Evolutionary conservation across 1,140 invertebrate species (phyloP).

Genomic region (Magallana angulata): DNA sequence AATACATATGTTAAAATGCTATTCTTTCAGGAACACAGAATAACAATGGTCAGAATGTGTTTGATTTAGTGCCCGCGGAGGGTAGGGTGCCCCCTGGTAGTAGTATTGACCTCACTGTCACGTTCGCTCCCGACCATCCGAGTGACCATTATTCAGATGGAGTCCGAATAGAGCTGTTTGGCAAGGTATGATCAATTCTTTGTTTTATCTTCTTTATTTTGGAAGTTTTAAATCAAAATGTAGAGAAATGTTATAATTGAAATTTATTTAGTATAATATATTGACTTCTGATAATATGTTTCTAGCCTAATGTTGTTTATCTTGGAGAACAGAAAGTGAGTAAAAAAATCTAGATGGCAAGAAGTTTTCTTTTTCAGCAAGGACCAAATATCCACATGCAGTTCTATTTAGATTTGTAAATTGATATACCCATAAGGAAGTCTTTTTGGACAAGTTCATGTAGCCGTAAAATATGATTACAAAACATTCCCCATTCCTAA

Average conservation of each 20-base stretch:
- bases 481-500: no score
- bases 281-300: background rate
- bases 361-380: background rate
- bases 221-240: no score
- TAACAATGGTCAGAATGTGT: slow-evolving; percentile 77
- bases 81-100: slow-evolving; percentile 76
- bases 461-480: no score
- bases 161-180: slow-evolving; percentile 76
- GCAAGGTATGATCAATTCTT: slow-evolving; percentile 62
- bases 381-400: background rate
- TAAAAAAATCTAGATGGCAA: background rate
- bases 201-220: no score
- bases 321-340: slow-evolving; percentile 6
- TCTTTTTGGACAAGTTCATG: no score
- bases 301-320: slow-evolving; percentile 30
- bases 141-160: slow-evolving; percentile 78
- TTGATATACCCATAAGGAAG: no score
- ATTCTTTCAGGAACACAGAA: slow-evolving; percentile 74
- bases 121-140: slow-evolving; percentile 79
- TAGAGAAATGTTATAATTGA: no score
- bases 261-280: background rate
- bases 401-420: no score
- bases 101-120: slow-evolving; percentile 75
- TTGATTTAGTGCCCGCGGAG: slow-evolving; percentile 77
- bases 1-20: background rate